Evolutionary conservation across 2,113 vertebrate genomes (phyloP), one percentile per base, ranked within the genome.

Genomic region (Chitala chitala): DNA sequence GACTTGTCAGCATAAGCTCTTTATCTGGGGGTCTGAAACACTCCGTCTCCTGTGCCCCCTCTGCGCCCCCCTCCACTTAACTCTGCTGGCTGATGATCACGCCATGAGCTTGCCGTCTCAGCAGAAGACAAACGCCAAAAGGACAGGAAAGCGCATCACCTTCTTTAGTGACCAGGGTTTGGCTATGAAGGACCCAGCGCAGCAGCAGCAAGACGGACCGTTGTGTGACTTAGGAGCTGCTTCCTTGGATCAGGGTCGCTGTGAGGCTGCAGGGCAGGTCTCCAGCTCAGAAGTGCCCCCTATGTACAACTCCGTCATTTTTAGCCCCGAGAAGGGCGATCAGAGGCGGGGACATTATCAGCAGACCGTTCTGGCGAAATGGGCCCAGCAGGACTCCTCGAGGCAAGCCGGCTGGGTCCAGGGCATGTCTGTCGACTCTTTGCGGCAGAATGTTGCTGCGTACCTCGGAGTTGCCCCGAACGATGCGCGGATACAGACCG

Each of bases 101-200:
- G 93, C 84, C 91, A 99, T 98, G 97, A 98, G 94, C 83, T 89
- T 96, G 81, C 96, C 95, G 78, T 91, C 94, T 86, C 95, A 94
- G 84, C 94, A 92, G 80, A 98, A 98, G 88, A 84, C 90, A 82
- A 94, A 89, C 86, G 87, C 83, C 84, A 98, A 95, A 84, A 91
- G 96, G 84, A 86, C 92, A 71, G 95, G 94, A 64, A 99, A 99
- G 75, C 91, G 94, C 77, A 91, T 95, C 84, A 90, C 91, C 0
- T 96, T 93, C 81, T 96, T 97, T 76, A 91, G 76, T 78, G 94
- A 96, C 29, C 93, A 91, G 81, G 89, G 87, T 46, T 63, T 73
- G 71, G 86, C 77, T 15, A 91, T 92, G 80, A 96, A 98, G 87
- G 94, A 96, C 70, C 76, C 89, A 4, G 87, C 89, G 53, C 92